Evolutionary conservation across 2,113 vertebrate species (phyloP), one percentile per base, ranked within the genome.

Genomic region (Elachura formosa): DNA sequence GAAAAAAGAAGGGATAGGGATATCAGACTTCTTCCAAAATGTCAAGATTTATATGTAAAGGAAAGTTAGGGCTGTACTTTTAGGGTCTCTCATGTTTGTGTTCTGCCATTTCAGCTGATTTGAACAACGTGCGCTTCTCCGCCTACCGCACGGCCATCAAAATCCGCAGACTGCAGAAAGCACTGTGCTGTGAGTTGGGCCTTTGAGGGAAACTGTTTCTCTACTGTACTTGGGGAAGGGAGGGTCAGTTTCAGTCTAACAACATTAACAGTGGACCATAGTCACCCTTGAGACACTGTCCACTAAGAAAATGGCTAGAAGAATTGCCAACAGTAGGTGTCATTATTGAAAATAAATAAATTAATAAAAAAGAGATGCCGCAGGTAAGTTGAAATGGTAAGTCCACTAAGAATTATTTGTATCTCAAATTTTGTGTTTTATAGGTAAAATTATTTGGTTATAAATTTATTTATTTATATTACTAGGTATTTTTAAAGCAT

Each of bases 111-210:
- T 76, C 96, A 99, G 99, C 98, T 64, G 99, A 99, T 96, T 95
- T 99, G 94, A 99, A 99, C 98, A 99, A 99, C 0, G 99, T 99
- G 40, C 98, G 99, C 77, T 99, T 99, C 98, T 99, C 99, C 22
- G 99, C 99, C 48, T 99, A 99, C 97, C 98, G 99, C 77, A 99
- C 99, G 2, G 99, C 99, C 73, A 99, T 99, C 98, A 99, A 99
- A 98, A 99, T 99, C 93, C 99, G 99, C 71, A 97, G 99, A 59
- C 98, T 99, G 46, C 99, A 99, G 94, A 99, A 99, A 91, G 98
- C 99, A 1, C 97, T 99, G 11, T 99, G 99, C 94, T 98, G 99
- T 99, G 97, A 99, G 99, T 99, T 80, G 78, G 56, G 26, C 51
- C 54, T 82, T 61, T 31, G 38, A 43, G 66, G 55, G 24, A 66